Percentiles rank a stretch among this genome's conserved stretches.
These are phyloP conservation scores for Mellivora capensis DNA, from an alignment of 2,113 vertebrate species.

Conservation along the genomic window DNA sequence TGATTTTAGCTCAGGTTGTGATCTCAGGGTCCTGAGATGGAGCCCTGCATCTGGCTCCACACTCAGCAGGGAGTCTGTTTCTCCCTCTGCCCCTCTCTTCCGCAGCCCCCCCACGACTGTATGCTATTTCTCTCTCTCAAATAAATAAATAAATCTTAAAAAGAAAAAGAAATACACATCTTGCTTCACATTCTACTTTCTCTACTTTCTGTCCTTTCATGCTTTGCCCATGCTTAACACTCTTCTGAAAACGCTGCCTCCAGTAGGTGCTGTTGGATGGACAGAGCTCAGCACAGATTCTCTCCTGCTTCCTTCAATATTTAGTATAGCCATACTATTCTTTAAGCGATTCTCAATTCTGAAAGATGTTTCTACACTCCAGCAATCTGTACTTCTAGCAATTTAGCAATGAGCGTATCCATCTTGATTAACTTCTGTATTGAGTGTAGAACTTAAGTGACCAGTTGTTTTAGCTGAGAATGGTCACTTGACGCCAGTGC, in stretches of 20 bases:
- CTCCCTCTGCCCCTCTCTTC: not conserved
- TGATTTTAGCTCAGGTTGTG: not conserved
- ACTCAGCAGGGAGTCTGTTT: not conserved
- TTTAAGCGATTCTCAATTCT: not conserved
- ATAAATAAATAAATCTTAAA: not conserved
- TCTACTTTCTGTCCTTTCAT: not conserved
- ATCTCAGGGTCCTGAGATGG: not conserved
- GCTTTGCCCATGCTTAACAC: not conserved
- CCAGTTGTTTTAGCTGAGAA: not conserved
- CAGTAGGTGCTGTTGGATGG: not conserved
- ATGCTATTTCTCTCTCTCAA: not conserved
- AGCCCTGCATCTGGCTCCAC: not conserved
- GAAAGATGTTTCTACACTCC: not conserved
- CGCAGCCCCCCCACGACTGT: rapidly evolving
- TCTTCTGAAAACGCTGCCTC: not conserved
- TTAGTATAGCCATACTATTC: not conserved
- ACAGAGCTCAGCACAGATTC: not conserved
- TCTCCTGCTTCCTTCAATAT: not conserved
- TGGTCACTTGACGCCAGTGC: not conserved
- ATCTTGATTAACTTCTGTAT: not conserved
- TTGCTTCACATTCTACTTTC: not conserved
- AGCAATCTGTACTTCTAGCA: not conserved
- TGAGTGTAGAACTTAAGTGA: not conserved
- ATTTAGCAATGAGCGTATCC: not conserved
- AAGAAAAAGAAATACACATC: not conserved